Conservation (phyloP, 1,140 invertebrate genomes). For the Stegodyphus mimosarum region DNA sequence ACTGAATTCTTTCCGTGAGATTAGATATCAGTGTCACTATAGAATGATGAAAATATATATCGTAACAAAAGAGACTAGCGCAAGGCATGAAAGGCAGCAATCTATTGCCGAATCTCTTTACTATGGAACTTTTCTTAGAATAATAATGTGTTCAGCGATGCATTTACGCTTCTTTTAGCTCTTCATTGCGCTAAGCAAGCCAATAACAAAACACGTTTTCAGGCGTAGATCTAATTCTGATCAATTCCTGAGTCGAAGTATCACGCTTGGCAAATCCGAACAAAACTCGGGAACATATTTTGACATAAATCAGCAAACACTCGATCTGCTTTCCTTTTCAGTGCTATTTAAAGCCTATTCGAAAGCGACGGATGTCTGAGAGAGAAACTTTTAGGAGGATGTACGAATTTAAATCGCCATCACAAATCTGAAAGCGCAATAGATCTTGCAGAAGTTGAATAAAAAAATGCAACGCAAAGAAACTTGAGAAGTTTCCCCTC, state of each 20-base stretch:
- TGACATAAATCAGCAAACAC: constrained; percentile 7
- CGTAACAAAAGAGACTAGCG: no score
- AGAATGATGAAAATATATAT: no score
- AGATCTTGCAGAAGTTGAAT: neutral
- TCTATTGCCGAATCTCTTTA: no score
- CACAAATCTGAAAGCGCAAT: neutral
- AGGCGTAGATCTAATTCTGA: constrained; percentile 4
- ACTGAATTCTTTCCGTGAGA: no score
- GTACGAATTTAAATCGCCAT: constrained; percentile 18
- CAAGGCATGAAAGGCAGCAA: no score
- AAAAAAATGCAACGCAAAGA: neutral
- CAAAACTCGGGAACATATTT: constrained; percentile 1
- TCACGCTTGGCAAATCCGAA: neutral
- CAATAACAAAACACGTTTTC: constrained; percentile 20
- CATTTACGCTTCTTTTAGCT: no score
- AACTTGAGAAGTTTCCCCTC: no score
- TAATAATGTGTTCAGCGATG: no score
- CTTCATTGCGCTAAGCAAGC: no score
- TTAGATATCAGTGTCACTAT: no score
- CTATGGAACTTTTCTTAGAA: no score
- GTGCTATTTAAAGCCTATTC: constrained; percentile 1
- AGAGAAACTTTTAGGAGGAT: neutral
- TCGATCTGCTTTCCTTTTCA: neutral
- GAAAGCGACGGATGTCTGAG: neutral
- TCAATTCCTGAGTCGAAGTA: neutral